Conservation (phyloP, 1,140 invertebrate species). For the Penaeus japonicus region DNA sequence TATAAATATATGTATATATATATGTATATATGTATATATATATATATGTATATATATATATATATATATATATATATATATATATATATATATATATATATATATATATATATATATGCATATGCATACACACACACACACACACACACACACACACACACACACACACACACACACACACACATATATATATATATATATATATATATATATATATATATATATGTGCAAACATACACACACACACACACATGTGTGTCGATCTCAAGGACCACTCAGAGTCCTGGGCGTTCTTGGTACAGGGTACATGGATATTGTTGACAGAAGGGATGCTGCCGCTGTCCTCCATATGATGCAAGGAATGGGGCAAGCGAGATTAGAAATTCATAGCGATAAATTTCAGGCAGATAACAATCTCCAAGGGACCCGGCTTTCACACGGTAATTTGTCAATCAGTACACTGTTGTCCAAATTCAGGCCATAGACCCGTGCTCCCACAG, state of each 20-base stretch:
- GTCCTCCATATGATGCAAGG: too few relatives aligned
- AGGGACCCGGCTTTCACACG: neutral
- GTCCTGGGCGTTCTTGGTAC: neutral
- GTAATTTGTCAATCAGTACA: too few relatives aligned
- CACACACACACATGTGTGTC: neutral
- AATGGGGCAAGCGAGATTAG: neutral
- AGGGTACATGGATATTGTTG: neutral
- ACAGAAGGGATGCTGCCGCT: neutral
- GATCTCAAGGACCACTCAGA: neutral
- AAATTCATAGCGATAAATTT: neutral
- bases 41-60: too few relatives aligned
- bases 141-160: neutral
- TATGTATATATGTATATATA: too few relatives aligned
- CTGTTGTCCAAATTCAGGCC: too few relatives aligned
- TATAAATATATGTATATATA: too few relatives aligned
- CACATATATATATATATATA: neutral
- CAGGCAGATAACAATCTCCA: neutral
- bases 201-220: conserved; percentile 10
- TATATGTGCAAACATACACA: neutral
- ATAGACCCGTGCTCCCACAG: too few relatives aligned
- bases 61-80: too few relatives aligned
- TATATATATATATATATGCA: too few relatives aligned
- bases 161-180: too few relatives aligned
- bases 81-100: too few relatives aligned
- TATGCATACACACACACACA: too few relatives aligned